Evolutionary conservation across 2,113 vertebrate species (phyloP).

Genomic region (Furnarius figulus): DNA sequence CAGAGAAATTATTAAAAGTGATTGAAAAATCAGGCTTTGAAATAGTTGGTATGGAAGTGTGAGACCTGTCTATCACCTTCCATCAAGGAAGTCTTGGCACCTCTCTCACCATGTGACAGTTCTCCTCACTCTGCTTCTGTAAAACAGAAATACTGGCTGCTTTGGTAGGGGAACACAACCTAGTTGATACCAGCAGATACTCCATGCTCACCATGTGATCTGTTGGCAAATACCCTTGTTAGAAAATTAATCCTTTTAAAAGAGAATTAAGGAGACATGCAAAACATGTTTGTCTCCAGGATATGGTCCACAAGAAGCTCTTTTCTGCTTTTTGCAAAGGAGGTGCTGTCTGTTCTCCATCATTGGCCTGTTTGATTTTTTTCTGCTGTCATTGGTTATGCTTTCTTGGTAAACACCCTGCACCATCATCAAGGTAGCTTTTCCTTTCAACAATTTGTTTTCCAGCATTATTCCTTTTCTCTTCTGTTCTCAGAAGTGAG

Average conservation of each 20-base stretch:
- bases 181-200: neutral
- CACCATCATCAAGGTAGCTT: neutral
- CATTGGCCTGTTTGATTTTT: neutral
- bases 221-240: neutral
- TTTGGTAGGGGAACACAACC: neutral
- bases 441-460: neutral
- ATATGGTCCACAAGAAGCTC: neutral
- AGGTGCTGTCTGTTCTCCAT: neutral
- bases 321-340: neutral
- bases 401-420: neutral
- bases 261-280: neutral
- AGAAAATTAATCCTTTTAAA: neutral
- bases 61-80: conserved; percentile 56
- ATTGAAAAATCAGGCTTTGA: conserved; percentile 63
- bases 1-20: conserved; percentile 55
- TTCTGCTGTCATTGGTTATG: neutral
- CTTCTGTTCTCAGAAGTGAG: neutral
- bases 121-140: neutral
- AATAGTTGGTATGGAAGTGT: conserved; percentile 42
- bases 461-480: neutral
- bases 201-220: neutral
- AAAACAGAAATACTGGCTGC: neutral
- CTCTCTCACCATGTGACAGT: conserved; percentile 1
- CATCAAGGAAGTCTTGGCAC: conserved; percentile 25
- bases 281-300: neutral